phyloP scores from a whole-genome alignment of 2,888 invertebrate species.

The Ennomos fuscantarius region DNA sequence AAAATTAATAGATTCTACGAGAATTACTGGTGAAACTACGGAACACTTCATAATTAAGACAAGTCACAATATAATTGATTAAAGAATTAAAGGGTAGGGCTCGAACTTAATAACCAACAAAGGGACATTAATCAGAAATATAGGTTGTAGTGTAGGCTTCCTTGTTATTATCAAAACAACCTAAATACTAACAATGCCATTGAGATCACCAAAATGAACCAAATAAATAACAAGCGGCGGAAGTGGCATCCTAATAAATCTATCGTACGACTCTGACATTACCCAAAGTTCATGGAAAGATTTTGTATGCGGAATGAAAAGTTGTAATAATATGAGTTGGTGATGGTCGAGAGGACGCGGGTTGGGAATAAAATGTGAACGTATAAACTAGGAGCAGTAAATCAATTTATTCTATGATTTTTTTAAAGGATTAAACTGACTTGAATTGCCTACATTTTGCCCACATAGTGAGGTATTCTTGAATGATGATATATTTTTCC shows the following conservation, averaged over 20 bases:
- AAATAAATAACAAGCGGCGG: constrained; percentile 27
- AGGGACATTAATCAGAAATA: constrained; percentile 1
- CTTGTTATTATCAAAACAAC: not conserved
- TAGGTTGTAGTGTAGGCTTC: not conserved
- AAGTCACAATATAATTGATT: too few species aligned
- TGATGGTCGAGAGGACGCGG: constrained; percentile 31
- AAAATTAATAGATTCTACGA: too few species aligned
- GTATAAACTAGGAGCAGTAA: too few species aligned
- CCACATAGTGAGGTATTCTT: too few species aligned
- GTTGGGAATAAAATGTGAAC: constrained; percentile 14
- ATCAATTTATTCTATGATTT: too few species aligned
- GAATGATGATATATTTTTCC: too few species aligned
- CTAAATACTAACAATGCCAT: constrained; percentile 8
- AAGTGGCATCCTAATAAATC: constrained; percentile 28
- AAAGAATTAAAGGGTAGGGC: too few species aligned
- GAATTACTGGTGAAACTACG: too few species aligned
- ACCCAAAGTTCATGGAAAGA: constrained; percentile 36
- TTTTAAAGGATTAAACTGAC: too few species aligned
- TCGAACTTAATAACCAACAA: not conserved
- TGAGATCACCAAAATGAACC: constrained; percentile 10
- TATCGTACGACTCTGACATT: constrained; percentile 29
- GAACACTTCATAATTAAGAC: too few species aligned
- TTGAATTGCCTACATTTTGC: too few species aligned
- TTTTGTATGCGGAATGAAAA: constrained; percentile 35
- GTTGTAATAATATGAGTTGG: constrained; percentile 40